A percentile compares a stretch with the other conserved stretches of the same genome.
phyloP scores from a whole-genome alignment of 2,113 vertebrate species.

The Puntigrus tetrazona region DNA sequence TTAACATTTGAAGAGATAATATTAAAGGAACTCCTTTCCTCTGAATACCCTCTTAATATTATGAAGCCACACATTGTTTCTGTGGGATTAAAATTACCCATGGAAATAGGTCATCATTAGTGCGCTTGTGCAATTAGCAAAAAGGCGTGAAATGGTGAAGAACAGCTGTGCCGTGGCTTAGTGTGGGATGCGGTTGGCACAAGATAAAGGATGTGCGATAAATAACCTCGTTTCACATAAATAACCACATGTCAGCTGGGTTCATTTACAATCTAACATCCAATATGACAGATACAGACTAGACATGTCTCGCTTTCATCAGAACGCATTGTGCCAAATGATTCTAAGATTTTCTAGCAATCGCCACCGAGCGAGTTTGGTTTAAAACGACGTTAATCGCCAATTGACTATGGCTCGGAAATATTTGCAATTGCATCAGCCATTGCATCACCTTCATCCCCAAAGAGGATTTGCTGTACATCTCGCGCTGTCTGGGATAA shows the following conservation, averaged over 20 bases:
- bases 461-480: conserved; percentile 37
- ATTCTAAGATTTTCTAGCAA: conserved; percentile 9
- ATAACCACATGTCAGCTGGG: conserved; percentile 40
- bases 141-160: conserved; percentile 57
- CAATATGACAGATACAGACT: conserved; percentile 11
- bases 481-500: conserved; percentile 43
- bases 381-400: conserved; percentile 11
- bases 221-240: conserved; percentile 56
- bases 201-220: conserved; percentile 44
- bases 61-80: conserved; percentile 51
- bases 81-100: conserved; percentile 55
- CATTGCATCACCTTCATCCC: conserved; percentile 43
- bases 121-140: conserved; percentile 56
- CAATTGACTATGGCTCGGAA: neutral
- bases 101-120: conserved; percentile 55
- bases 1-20: neutral
- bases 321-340: conserved; percentile 11
- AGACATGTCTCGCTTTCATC: conserved; percentile 2
- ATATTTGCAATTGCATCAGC: conserved; percentile 41
- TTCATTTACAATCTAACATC: conserved; percentile 34
- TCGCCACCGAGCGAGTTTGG: neutral
- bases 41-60: conserved; percentile 14
- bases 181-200: conserved; percentile 47
- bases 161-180: conserved; percentile 57
- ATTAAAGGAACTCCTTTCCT: neutral